phyloP scores from a whole-genome alignment of 2,888 invertebrate species.

The Noctua comes region DNA sequence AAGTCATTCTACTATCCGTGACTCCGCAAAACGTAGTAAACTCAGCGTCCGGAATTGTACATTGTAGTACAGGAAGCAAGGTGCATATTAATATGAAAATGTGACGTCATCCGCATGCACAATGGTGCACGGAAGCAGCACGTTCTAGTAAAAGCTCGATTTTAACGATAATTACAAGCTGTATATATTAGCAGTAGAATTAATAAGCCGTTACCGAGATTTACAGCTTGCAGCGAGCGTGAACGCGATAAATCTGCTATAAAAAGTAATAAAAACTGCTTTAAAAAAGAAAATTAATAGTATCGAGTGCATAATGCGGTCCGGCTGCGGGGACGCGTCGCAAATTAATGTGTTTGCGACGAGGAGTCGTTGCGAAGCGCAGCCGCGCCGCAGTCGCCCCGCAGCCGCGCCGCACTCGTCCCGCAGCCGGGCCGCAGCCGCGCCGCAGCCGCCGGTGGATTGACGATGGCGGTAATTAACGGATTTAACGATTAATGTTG shows the following conservation, averaged over 20 bases:
- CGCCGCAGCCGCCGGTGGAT: slow-evolving; percentile 55
- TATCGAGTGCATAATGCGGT: slow-evolving; percentile 64
- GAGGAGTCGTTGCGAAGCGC: slow-evolving; percentile 41
- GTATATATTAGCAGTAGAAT: slow-evolving; percentile 62
- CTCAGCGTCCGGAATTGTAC: background rate
- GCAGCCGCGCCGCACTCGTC: slow-evolving; percentile 47
- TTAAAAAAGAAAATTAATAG: slow-evolving; percentile 63
- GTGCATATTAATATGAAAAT: slow-evolving; percentile 31
- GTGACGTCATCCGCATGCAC: slow-evolving; percentile 13
- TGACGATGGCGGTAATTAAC: slow-evolving; percentile 67
- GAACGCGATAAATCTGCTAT: slow-evolving; percentile 52
- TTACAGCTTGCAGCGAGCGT: slow-evolving; percentile 49
- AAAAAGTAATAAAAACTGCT: slow-evolving; percentile 55
- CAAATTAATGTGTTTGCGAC: slow-evolving; percentile 62
- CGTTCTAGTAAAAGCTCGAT: slow-evolving; percentile 17
- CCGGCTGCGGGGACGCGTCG: slow-evolving; percentile 45
- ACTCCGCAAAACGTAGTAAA: background rate
- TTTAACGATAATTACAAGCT: slow-evolving; percentile 48
- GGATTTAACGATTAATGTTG: slow-evolving; percentile 70
- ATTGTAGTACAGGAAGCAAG: slow-evolving; percentile 1
- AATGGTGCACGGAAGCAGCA: slow-evolving; percentile 6
- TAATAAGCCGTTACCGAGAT: slow-evolving; percentile 61
- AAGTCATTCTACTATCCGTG: background rate
- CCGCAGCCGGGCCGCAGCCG: slow-evolving; percentile 52
- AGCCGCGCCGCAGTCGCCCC: slow-evolving; percentile 31